These are phyloP conservation scores for Mus spicilegus DNA, from an alignment of 2,113 vertebrate genomes.

Conservation along the genomic window DNA sequence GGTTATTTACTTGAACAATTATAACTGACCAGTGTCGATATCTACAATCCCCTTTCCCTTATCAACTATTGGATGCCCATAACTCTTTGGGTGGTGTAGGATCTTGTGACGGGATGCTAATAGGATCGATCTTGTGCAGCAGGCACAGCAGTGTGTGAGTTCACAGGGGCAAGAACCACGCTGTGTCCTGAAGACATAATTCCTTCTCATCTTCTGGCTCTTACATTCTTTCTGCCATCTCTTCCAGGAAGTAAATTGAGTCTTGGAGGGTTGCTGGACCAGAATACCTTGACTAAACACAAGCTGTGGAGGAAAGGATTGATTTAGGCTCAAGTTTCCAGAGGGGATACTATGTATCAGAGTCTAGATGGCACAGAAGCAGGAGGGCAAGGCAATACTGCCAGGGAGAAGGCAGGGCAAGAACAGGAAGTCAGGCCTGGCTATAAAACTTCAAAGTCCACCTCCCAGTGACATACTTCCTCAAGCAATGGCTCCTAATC, in stretches of 20 bases:
- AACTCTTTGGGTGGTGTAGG: neutral
- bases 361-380: neutral
- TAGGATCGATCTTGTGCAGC: neutral
- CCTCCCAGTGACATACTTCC: neutral
- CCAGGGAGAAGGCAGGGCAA: neutral
- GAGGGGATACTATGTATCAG: neutral
- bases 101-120: neutral
- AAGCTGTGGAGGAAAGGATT: neutral
- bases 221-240: neutral
- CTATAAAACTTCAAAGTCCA: neutral
- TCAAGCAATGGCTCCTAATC: neutral
- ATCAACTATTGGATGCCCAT: neutral
- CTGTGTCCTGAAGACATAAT: neutral
- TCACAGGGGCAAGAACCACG: neutral
- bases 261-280: neutral
- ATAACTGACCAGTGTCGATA: neutral
- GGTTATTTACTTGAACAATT: neutral
- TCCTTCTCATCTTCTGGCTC: neutral
- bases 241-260: neutral
- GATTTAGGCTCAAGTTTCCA: neutral
- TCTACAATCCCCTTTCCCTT: neutral
- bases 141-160: neutral
- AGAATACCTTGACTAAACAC: neutral
- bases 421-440: neutral
- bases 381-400: neutral